Evolutionary conservation across 2,797 vertebrate genomes (phyloP).

Genomic region (Halcyon chelicuti): DNA sequence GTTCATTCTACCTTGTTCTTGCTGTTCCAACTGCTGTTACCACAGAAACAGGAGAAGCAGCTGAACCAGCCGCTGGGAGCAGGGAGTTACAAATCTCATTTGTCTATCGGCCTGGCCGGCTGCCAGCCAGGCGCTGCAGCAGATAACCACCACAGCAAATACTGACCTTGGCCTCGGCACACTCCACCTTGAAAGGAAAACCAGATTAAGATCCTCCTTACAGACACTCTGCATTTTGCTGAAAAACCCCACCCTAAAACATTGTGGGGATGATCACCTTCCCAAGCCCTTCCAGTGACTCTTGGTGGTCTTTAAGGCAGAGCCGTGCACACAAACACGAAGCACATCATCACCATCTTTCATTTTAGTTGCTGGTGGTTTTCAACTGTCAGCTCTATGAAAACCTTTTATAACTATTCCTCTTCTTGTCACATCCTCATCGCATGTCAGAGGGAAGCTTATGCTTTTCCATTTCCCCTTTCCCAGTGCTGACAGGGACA

Average conservation of each 20-base stretch:
- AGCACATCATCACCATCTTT: not conserved
- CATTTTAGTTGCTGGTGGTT: not conserved
- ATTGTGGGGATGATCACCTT: not conserved
- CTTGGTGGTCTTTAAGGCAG: not conserved
- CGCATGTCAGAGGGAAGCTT: not conserved
- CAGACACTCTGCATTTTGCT: not conserved
- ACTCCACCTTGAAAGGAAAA: not conserved
- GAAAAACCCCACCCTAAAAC: not conserved
- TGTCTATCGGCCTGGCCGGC: rapidly evolving
- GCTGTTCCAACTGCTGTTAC: constrained; percentile 59
- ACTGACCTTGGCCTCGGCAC: not conserved
- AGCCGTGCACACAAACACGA: not conserved
- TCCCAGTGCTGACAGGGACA: not conserved
- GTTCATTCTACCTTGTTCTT: constrained; percentile 41
- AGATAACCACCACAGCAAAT: not conserved
- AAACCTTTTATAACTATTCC: not conserved
- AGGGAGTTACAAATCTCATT: not conserved
- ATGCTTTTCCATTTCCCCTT: not conserved
- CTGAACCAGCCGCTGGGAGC: not conserved
- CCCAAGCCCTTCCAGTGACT: not conserved
- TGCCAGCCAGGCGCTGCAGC: not conserved
- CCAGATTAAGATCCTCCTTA: not conserved
- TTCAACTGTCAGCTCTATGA: not conserved
- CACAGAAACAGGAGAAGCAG: constrained; percentile 61
- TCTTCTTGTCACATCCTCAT: not conserved